phyloP scores from a whole-genome alignment of 2,797 vertebrate genomes.

The Sebastes cheni region DNA sequence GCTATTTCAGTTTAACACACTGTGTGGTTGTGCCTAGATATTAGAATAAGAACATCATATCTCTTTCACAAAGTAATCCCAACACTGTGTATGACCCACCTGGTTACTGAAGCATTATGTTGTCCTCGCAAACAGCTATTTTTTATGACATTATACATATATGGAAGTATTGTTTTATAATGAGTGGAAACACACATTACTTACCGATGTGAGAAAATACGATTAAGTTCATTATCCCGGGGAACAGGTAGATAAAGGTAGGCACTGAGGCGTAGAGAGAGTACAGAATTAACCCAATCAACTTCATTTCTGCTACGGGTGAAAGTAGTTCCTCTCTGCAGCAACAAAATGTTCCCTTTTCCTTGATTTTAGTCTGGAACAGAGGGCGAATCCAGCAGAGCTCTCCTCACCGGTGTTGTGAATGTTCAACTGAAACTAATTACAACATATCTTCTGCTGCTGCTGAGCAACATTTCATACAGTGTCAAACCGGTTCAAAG shows the following conservation, averaged over 20 bases:
- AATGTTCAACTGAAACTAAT: slow-evolving; percentile 13
- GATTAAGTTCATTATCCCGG: slow-evolving; percentile 77
- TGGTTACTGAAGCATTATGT: neutral
- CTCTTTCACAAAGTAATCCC: neutral
- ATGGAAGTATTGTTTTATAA: too few relatives aligned
- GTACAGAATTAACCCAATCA: slow-evolving; percentile 46
- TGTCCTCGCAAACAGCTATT: too few relatives aligned
- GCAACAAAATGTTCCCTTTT: neutral
- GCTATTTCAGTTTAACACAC: too few relatives aligned
- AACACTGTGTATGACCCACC: neutral
- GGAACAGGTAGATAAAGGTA: slow-evolving; percentile 73
- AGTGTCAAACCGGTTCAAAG: neutral
- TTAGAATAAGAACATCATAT: neutral
- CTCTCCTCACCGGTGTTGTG: slow-evolving; percentile 4
- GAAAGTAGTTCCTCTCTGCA: neutral
- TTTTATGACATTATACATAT: too few relatives aligned
- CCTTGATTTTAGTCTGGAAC: neutral
- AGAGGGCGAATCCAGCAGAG: neutral
- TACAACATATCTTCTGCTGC: neutral
- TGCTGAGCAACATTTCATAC: slow-evolving; percentile 2
- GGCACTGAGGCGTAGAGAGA: slow-evolving; percentile 74
- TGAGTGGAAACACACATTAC: slow-evolving; percentile 58
- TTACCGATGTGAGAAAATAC: slow-evolving; percentile 86
- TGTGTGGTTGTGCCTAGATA: neutral
- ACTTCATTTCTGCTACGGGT: slow-evolving; percentile 44